phyloP scores from a whole-genome alignment of 2,888 invertebrate species.

The Corbicula japonica region DNA sequence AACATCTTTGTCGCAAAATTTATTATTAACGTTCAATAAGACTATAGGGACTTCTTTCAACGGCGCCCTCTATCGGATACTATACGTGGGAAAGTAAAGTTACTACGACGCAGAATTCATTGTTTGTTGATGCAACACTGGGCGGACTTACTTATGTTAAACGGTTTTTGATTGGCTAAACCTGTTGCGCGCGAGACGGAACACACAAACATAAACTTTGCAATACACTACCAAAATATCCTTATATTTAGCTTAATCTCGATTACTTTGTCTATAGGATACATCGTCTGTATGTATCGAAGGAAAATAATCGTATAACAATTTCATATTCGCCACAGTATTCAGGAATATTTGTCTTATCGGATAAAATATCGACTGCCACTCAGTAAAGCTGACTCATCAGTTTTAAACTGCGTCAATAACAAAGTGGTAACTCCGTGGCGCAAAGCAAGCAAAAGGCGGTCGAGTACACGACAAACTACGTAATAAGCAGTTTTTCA shows the following conservation, averaged over 20 bases:
- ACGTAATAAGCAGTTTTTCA: constrained; percentile 72
- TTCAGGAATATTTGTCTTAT: no score
- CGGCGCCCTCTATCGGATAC: constrained; percentile 67
- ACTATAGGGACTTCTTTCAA: no score
- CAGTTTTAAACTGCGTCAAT: constrained; percentile 71
- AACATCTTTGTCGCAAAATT: no score
- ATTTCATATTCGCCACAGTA: no score
- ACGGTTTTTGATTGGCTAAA: constrained; percentile 56
- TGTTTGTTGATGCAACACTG: constrained; percentile 66
- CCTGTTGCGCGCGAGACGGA: constrained; percentile 49
- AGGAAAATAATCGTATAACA: no score
- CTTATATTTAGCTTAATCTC: no score
- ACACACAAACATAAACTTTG: constrained; percentile 25
- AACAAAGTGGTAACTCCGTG: constrained; percentile 68
- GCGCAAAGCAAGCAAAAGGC: constrained; percentile 73
- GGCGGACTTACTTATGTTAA: constrained; percentile 61
- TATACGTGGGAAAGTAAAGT: constrained; percentile 64
- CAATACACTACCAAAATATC: constrained; percentile 26
- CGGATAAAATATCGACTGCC: constrained; percentile 46
- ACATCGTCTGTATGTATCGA: no score
- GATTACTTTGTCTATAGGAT: no score
- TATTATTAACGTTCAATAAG: no score
- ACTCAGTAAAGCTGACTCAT: constrained; percentile 71
- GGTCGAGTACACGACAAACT: constrained; percentile 66
- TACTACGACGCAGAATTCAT: constrained; percentile 70